A percentile compares a stretch with the other conserved stretches of the same genome.
phyloP scores from a whole-genome alignment of 2,888 invertebrate genomes.

The Agrochola lychnidis region DNA sequence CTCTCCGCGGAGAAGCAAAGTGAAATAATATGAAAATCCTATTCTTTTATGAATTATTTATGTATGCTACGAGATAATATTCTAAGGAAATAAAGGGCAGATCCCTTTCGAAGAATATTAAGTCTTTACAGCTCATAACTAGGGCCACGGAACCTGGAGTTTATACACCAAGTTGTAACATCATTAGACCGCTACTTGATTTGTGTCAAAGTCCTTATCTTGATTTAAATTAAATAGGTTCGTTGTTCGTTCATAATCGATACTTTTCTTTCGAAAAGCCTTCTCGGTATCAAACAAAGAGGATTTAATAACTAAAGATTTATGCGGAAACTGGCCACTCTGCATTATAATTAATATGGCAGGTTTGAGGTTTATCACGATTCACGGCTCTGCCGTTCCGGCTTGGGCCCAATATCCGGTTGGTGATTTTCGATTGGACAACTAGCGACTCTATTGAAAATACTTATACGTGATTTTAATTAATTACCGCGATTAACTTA shows the following conservation, averaged over 20 bases:
- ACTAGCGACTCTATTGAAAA: background rate
- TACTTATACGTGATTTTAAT: too few relatives aligned
- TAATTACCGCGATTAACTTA: too few relatives aligned
- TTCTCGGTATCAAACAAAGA: slow-evolving; percentile 47
- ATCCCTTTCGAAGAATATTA: slow-evolving; percentile 63
- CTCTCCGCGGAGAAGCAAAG: slow-evolving; percentile 68
- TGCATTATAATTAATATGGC: slow-evolving; percentile 70
- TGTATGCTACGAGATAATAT: slow-evolving; percentile 66
- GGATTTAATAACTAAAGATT: slow-evolving; percentile 69
- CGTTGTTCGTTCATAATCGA: slow-evolving; percentile 16
- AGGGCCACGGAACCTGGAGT: slow-evolving; percentile 41
- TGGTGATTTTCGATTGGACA: slow-evolving; percentile 70
- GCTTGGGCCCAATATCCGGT: slow-evolving; percentile 74
- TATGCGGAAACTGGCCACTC: slow-evolving; percentile 67
- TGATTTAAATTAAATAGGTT: slow-evolving; percentile 13
- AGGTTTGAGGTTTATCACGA: slow-evolving; percentile 64
- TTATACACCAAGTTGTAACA: slow-evolving; percentile 46
- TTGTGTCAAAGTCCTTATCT: slow-evolving; percentile 25
- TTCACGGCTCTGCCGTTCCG: slow-evolving; percentile 53
- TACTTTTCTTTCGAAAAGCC: slow-evolving; percentile 9
- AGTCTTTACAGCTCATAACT: slow-evolving; percentile 57
- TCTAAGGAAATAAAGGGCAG: slow-evolving; percentile 65
- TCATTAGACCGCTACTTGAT: slow-evolving; percentile 26
- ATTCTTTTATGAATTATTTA: slow-evolving; percentile 79
- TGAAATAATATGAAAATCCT: slow-evolving; percentile 77